These are phyloP conservation scores for Mesocricetus auratus DNA, from an alignment of 2,113 vertebrate genomes.

Conservation along the genomic window DNA sequence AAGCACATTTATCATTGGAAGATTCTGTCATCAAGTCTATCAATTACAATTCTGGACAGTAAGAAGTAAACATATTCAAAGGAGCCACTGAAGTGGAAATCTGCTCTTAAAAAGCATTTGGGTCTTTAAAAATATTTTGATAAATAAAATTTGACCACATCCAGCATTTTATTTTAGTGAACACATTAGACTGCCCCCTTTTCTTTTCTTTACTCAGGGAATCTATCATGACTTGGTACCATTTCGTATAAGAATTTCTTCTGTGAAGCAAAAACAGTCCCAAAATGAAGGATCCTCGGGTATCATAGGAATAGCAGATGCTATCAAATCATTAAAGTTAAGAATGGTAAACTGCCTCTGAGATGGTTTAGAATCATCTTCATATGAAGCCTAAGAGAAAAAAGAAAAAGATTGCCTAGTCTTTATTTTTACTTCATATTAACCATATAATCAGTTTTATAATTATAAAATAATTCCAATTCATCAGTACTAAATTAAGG, in stretches of 20 bases:
- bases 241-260: constrained; percentile 89
- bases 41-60: not conserved
- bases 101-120: constrained; percentile 36
- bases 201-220: constrained; percentile 41
- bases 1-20: not conserved
- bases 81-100: constrained; percentile 21
- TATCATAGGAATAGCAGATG: constrained; percentile 90
- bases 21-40: not conserved
- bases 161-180: constrained; percentile 58
- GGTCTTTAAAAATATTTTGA: constrained; percentile 53
- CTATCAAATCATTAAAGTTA: constrained; percentile 93
- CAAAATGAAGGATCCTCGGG: constrained; percentile 94
- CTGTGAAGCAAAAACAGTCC: constrained; percentile 93
- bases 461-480: constrained; percentile 13
- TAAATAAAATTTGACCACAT: constrained; percentile 59
- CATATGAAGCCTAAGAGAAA: constrained; percentile 72
- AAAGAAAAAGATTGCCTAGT: not conserved
- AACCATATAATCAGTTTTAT: constrained; percentile 11
- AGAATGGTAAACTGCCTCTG: constrained; percentile 89
- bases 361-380: constrained; percentile 75
- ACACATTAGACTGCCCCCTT: constrained; percentile 57
- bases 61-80: constrained; percentile 7
- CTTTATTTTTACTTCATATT: not conserved
- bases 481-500: constrained; percentile 24
- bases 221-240: constrained; percentile 82